Evolutionary conservation across 2,113 vertebrate species (phyloP).

Genomic region (Microcebus jonahi): DNA sequence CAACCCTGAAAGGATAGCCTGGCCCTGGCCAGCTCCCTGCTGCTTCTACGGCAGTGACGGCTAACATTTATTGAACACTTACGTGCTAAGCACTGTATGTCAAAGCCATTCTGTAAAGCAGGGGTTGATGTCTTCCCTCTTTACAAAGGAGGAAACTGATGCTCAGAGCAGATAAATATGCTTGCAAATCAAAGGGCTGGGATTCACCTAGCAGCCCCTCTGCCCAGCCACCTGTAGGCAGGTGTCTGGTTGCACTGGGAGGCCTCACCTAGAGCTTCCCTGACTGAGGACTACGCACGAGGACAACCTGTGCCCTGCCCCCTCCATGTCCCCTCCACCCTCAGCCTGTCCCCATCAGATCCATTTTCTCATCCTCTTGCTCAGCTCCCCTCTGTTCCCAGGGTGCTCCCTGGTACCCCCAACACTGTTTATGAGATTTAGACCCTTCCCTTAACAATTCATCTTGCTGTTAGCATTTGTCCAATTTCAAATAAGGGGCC

Average conservation of each 20-base stretch:
- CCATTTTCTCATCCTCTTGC: background rate
- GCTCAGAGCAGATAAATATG: background rate
- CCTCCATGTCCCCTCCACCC: background rate
- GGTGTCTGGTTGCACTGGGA: background rate
- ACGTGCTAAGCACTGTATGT: background rate
- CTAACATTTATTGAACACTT: background rate
- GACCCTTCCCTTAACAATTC: background rate
- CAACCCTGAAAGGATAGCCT: background rate
- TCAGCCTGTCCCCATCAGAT: background rate
- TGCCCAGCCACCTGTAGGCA: background rate
- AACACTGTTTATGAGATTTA: background rate
- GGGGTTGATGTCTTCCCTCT: background rate
- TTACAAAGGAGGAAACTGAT: background rate
- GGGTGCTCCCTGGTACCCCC: too few relatives aligned
- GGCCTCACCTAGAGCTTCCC: background rate
- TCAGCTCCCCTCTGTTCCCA: background rate
- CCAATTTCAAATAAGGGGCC: background rate
- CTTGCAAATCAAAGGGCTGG: background rate
- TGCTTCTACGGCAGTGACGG: background rate
- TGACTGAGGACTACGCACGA: background rate
- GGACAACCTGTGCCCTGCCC: too few relatives aligned
- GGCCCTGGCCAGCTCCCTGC: background rate
- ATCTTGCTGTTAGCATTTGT: background rate
- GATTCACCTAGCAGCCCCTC: background rate
- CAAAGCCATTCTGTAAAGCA: background rate